phyloP scores from a whole-genome alignment of 2,888 invertebrate genomes.

The Coelinius sp. region DNA sequence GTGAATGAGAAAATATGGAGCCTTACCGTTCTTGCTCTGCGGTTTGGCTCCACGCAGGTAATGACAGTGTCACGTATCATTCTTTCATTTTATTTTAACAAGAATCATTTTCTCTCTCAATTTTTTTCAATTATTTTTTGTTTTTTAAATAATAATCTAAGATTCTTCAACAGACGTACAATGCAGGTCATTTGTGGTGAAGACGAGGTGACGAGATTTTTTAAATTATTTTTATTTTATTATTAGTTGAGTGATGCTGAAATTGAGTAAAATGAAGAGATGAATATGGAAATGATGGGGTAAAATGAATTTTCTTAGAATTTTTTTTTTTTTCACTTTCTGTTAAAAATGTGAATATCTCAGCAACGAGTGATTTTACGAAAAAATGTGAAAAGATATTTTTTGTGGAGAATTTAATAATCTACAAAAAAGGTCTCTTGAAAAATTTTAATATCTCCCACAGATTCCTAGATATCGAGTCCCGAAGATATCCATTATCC shows the following conservation, averaged over 20 bases:
- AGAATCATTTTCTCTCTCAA: slow-evolving; percentile 38
- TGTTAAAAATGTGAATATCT: too few relatives aligned
- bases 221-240: slow-evolving; percentile 1
- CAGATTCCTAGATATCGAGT: too few relatives aligned
- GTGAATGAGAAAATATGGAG: slow-evolving; percentile 43
- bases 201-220: slow-evolving; percentile 34
- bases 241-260: slow-evolving; percentile 23
- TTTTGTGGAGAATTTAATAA: too few relatives aligned
- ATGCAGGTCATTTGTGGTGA: slow-evolving; percentile 44
- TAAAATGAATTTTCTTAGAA: too few relatives aligned
- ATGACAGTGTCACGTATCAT: slow-evolving; percentile 70
- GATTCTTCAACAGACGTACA: slow-evolving; percentile 58
- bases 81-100: slow-evolving; percentile 67
- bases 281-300: background rate
- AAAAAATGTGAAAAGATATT: too few relatives aligned
- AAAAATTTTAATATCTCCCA: too few relatives aligned
- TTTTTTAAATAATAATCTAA: slow-evolving; percentile 50
- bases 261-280: background rate
- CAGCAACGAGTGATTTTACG: too few relatives aligned
- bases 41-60: slow-evolving; percentile 68
- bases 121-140: background rate
- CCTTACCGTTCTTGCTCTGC: slow-evolving; percentile 68
- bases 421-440: too few relatives aligned
- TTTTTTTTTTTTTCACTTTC: too few relatives aligned
- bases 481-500: too few relatives aligned